Percentiles rank a stretch among this genome's conserved stretches.
phyloP scores from a whole-genome alignment of 2,113 vertebrate genomes.

The Pelmatolapia mariae region DNA sequence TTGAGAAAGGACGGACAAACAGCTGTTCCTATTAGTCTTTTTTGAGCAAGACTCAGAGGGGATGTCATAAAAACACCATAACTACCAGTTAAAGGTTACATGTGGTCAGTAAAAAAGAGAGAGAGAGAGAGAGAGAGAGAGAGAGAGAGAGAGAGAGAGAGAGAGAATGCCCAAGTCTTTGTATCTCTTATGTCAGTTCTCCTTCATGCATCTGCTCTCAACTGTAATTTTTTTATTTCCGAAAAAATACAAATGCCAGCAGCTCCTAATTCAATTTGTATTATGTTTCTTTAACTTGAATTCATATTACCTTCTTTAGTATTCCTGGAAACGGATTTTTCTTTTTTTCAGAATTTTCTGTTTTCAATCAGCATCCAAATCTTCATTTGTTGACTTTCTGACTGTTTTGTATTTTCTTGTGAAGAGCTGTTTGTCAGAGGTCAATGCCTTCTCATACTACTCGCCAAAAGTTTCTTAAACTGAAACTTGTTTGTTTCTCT shows the following conservation, averaged over 20 bases:
- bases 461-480: not conserved
- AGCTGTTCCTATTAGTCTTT: not conserved
- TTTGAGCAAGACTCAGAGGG: not conserved
- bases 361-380: not conserved
- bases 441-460: not conserved
- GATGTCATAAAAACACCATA: conserved; percentile 31
- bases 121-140: no score
- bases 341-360: not conserved
- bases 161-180: not conserved
- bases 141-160: no score
- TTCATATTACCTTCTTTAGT: not conserved
- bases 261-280: not conserved
- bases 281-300: not conserved
- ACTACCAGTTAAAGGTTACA: not conserved
- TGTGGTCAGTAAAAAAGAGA: not conserved
- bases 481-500: not conserved
- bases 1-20: not conserved
- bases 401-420: not conserved
- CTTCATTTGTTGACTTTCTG: not conserved
- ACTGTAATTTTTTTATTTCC: not conserved
- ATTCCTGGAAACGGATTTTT: not conserved
- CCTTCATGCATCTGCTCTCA: not conserved
- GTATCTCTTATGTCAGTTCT: not conserved
- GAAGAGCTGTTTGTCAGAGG: not conserved
- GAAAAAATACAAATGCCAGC: not conserved